Evolutionary conservation across 2,797 vertebrate species (phyloP).

Genomic region (Meda fulgida): DNA sequence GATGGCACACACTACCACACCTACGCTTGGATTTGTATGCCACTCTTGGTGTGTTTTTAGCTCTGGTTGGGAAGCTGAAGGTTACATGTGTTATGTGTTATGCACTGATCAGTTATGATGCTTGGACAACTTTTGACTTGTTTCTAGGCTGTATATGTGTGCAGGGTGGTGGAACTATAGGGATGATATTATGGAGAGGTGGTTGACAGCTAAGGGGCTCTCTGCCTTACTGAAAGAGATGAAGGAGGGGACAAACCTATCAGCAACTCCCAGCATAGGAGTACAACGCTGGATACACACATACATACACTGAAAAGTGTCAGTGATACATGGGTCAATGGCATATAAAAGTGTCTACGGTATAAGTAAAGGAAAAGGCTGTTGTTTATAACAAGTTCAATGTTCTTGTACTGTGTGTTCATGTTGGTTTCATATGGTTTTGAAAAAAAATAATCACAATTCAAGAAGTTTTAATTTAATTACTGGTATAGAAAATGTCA

Average conservation of each 20-base stretch:
- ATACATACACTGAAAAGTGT: conserved; percentile 5
- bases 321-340: conserved; percentile 7
- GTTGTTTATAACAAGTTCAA: too few relatives aligned
- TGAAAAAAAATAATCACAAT: neutral
- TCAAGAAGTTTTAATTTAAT: neutral
- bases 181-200: conserved; percentile 18
- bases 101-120: conserved; percentile 25
- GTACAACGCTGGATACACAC: conserved; percentile 9
- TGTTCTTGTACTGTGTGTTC: neutral
- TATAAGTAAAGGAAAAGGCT: neutral
- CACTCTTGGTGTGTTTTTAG: conserved; percentile 19
- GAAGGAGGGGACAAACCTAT: conserved; percentile 29
- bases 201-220: conserved; percentile 46
- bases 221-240: conserved; percentile 35
- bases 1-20: neutral
- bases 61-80: conserved; percentile 24
- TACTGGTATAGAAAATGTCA: neutral
- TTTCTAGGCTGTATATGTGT: conserved; percentile 35
- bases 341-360: neutral
- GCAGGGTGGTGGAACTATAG: conserved; percentile 32
- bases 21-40: neutral
- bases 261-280: conserved; percentile 24
- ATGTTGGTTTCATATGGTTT: neutral
- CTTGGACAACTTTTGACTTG: conserved; percentile 13
- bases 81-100: conserved; percentile 34